phyloP scores from a whole-genome alignment of 2,888 invertebrate genomes.

The Netelia melanura region DNA sequence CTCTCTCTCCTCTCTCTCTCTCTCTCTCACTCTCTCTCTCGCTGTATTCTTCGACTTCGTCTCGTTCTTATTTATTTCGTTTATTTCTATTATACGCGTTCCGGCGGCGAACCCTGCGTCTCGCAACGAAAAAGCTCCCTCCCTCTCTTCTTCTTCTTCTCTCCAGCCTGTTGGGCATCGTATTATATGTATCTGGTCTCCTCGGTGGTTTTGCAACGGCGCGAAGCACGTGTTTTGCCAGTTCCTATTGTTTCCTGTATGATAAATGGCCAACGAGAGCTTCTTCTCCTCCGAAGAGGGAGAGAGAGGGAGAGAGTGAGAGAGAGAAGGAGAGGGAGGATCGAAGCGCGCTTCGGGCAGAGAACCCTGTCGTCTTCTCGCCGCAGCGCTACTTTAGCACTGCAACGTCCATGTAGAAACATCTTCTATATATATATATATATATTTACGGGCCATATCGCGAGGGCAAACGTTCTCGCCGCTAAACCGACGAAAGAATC shows the following conservation, averaged over 20 bases:
- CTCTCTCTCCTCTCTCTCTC: too few species aligned
- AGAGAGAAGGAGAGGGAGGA: slow-evolving; percentile 19
- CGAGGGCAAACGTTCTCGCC: slow-evolving; percentile 34
- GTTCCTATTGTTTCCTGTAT: slow-evolving; percentile 85
- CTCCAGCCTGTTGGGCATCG: slow-evolving; percentile 58
- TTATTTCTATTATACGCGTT: slow-evolving; percentile 40
- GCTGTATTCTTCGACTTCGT: slow-evolving; percentile 30
- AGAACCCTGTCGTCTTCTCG: slow-evolving; percentile 59
- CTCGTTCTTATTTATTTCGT: slow-evolving; percentile 32
- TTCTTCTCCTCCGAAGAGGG: slow-evolving; percentile 59
- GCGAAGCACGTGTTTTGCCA: slow-evolving; percentile 85
- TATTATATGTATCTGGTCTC: slow-evolving; percentile 71
- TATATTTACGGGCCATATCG: slow-evolving; percentile 31
- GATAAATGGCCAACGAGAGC: slow-evolving; percentile 80
- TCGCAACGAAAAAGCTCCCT: slow-evolving; percentile 45
- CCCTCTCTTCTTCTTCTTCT: slow-evolving; percentile 39
- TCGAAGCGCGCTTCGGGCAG: slow-evolving; percentile 40
- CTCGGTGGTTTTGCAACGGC: slow-evolving; percentile 81
- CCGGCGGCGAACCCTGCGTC: slow-evolving; percentile 39
- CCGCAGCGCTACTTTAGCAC: slow-evolving; percentile 53
- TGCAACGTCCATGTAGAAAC: background rate
- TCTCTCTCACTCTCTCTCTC: slow-evolving; percentile 32
- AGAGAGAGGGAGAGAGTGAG: slow-evolving; percentile 29
- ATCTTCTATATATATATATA: background rate
- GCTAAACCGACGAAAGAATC: slow-evolving; percentile 31